Percentiles rank a stretch among this genome's conserved stretches.
Evolutionary conservation across 1,140 invertebrate genomes (phyloP).

Genomic region (Papilio dardanus): DNA sequence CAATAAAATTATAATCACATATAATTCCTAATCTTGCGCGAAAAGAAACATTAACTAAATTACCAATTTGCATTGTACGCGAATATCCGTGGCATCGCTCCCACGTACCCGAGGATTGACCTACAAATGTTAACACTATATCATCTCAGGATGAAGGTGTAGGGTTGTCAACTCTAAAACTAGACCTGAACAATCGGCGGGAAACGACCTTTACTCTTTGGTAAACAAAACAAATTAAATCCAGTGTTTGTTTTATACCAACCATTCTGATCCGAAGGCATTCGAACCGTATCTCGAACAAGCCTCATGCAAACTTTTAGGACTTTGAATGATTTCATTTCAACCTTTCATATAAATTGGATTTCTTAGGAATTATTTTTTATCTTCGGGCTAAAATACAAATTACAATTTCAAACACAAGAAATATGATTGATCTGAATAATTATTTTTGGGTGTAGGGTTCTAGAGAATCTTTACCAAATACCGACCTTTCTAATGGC

Average conservation of each 20-base stretch:
- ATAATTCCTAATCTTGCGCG: neutral
- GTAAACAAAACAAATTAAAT: too few species aligned
- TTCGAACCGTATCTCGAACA: too few species aligned
- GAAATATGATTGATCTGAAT: neutral
- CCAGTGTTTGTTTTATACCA: too few species aligned
- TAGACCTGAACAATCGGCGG: neutral
- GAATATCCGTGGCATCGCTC: neutral
- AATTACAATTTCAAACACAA: neutral
- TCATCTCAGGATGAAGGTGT: neutral
- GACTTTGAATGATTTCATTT: too few species aligned
- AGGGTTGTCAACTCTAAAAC: neutral
- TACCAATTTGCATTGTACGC: neutral
- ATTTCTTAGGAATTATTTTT: neutral
- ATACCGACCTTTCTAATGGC: neutral
- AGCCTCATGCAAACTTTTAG: too few species aligned
- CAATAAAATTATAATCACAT: neutral
- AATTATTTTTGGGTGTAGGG: neutral
- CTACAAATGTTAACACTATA: neutral
- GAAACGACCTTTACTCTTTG: too few species aligned
- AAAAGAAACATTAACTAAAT: neutral
- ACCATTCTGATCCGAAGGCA: too few species aligned
- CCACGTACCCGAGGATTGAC: conserved; percentile 2
- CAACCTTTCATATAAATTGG: neutral
- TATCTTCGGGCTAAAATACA: neutral
- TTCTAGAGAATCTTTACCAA: neutral